Evolutionary conservation across 2,888 invertebrate genomes (phyloP), one percentile per base, ranked within the genome.

Genomic region (Leptopilina syphax): DNA sequence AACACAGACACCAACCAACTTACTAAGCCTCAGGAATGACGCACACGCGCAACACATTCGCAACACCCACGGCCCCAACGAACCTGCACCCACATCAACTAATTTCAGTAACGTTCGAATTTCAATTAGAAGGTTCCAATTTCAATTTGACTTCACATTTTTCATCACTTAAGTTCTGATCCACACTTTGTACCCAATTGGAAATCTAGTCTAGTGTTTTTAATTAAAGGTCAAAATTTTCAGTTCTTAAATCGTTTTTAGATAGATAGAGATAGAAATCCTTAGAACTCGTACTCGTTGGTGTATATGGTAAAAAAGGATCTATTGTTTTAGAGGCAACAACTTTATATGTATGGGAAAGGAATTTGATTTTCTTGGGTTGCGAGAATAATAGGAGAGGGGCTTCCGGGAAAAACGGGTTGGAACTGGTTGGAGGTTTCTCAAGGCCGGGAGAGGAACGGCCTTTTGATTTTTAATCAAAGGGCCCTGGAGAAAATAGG

Each of bases 371-470:
- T 60, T 27, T 41, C 41, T 65, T 65, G 44, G 34, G 50, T 13
- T 65, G 18, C 18, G 57, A 41, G 44, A 65, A 47, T 63, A 44
- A 3, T 60, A 9, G 18, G 50, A 24, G 47, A 24, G 34, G 73
- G 54, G 73, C 57, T 73, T 73, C 73, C 73, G 57, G 73, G 73
- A 73, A 73, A 73, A 73, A 65, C 77, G 47, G 54, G 54, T 76
- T 76, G 57, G 54, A 60, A 34, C 34, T 76, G 12, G 57, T 78
- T 10, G 47, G 70, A 73, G 66, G 77, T 65, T 66, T 84, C 87
- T 87, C 88, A 90, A 90, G 90, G 90, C 87, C 89, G 88, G 86
- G 88, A 90, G 89, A 90, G 89, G 89, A 89, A 89, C 89, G 89
- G 88, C 89, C 57, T 50, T 50, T 50, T 57, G 67, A 79, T 77